Percentiles rank a stretch among this genome's conserved stretches.
phyloP scores from a whole-genome alignment of 2,113 vertebrate species.

The Erythrolamprus reginae region DNA sequence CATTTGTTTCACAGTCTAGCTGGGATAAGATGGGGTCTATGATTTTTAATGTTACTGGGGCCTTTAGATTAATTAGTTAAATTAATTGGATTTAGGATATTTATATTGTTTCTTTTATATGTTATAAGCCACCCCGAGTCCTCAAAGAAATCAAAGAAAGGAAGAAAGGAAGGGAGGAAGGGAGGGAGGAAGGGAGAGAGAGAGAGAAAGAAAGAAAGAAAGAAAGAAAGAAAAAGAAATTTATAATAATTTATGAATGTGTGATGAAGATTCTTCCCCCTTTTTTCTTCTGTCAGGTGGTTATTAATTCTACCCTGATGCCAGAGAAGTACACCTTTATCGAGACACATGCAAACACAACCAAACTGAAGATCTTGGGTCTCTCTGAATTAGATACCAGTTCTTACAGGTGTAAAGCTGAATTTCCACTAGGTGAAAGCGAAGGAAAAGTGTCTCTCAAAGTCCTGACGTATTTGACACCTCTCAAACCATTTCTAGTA shows the following conservation, averaged over 20 bases:
- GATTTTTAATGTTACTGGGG: too few relatives aligned
- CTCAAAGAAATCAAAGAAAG: too few relatives aligned
- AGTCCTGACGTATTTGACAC: constrained; percentile 75
- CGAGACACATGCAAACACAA: neutral
- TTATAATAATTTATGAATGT: neutral
- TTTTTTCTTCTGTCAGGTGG: constrained; percentile 47
- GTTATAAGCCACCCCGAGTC: too few relatives aligned
- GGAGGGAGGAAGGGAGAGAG: too few relatives aligned
- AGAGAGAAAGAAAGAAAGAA: too few relatives aligned
- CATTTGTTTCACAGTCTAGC: too few relatives aligned
- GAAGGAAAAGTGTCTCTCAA: constrained; percentile 58
- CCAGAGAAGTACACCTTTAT: constrained; percentile 51
- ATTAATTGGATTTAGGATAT: too few relatives aligned
- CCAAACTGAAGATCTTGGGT: constrained; percentile 66
- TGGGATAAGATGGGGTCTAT: too few relatives aligned
- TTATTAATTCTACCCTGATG: constrained; percentile 35
- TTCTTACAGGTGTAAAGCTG: constrained; percentile 74
- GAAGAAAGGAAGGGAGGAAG: too few relatives aligned
- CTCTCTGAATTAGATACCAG: constrained; percentile 69
- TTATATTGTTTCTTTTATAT: too few relatives aligned
- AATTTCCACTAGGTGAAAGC: constrained; percentile 64
- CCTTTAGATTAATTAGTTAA: too few relatives aligned
- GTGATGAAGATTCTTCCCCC: neutral
- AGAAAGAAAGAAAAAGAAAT: too few relatives aligned
- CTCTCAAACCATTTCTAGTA: constrained; percentile 84